Percentiles rank a stretch among this genome's conserved stretches.
These are phyloP conservation scores for Cheilosia scutellata DNA, from an alignment of 2,888 invertebrate species.

Conservation along the genomic window DNA sequence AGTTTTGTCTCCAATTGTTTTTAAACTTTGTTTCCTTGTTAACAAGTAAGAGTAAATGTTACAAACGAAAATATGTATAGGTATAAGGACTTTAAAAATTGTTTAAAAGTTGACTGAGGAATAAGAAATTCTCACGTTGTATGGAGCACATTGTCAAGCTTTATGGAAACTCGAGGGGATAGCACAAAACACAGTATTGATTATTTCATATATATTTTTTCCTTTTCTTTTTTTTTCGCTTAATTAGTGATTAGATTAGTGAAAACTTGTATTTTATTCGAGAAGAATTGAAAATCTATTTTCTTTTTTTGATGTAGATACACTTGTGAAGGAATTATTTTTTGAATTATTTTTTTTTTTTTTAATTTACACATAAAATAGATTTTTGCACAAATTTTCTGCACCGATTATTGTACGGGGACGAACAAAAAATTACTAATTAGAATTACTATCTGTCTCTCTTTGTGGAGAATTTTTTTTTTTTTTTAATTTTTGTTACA, in stretches of 20 bases:
- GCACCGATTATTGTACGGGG: not conserved
- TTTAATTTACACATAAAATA: conserved; percentile 1
- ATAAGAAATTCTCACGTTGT: conserved; percentile 74
- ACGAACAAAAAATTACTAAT: not conserved
- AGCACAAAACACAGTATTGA: conserved; percentile 74
- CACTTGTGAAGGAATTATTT: conserved; percentile 16
- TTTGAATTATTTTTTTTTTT: not conserved
- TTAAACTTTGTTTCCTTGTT: conserved; percentile 11
- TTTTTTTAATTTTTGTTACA: conserved; percentile 18
- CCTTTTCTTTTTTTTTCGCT: conserved; percentile 38
- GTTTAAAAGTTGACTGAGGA: conserved; percentile 60
- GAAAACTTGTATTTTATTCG: conserved; percentile 12
- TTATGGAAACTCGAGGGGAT: conserved; percentile 67
- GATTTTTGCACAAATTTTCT: conserved; percentile 1
- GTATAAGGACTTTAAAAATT: conserved; percentile 40
- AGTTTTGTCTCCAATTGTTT: conserved; percentile 22
- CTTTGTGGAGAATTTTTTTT: conserved; percentile 13
- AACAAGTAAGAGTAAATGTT: not conserved
- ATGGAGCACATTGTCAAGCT: conserved; percentile 73
- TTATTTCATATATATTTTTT: conserved; percentile 55
- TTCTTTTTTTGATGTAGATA: conserved; percentile 8
- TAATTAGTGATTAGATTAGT: conserved; percentile 41
- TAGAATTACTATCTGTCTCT: conserved; percentile 25
- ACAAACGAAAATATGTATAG: conserved; percentile 48
- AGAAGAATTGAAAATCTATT: conserved; percentile 10